Base-by-base conservation (phyloP, 1,140 invertebrate genomes). In the Adoxophyes honmai region DNA sequence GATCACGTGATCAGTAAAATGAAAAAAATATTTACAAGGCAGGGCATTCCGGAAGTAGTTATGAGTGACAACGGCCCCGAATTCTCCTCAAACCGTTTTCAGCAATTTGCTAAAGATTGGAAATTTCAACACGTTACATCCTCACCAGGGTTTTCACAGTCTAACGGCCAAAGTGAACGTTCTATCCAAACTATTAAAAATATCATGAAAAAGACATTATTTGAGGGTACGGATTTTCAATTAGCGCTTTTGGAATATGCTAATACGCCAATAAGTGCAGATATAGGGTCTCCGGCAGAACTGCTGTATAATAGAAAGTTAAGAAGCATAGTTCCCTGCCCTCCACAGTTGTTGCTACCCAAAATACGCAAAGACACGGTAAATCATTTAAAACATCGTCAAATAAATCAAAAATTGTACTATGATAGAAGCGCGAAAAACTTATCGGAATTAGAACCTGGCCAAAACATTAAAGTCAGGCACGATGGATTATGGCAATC, bases 31-130 rank as follows among this genome's bases (percentile, higher is more conserved):
- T 89, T 90, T 69, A 61, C 75, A 6, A 57, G 61, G 34, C 75
- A 80, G 62, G 88, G 87, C 7, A 60, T 89, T 39, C 87, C 86
- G 3, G 51, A 78, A 13, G 64, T 64, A 36, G 35, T 90, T 4
- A 77, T 90, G 15, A 76, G 78, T 0, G 90, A 91, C 63, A 81
- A 85, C 60, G 81, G 78, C 28, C 70, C 81, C 9, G 69, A 87
- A 44, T 91, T 90, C 61, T 73, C 66, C 6, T 83, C 75, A 7
- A 37, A 64, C 39, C 72, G 86, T 64, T 90, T 90, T 62, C 48
- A 57, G 62, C 33, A 58, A 0, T 91, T 91, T 68, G 55, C 75
- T 34, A 66, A 37, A 52, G 37, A 74, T 51, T 89, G 86, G 75
- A 68, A 76, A 5, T 82, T 89, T 59, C 34, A 69, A 16, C 76